Conservation (phyloP, 2,888 invertebrate species). For the Lepas anatifera region DNA sequence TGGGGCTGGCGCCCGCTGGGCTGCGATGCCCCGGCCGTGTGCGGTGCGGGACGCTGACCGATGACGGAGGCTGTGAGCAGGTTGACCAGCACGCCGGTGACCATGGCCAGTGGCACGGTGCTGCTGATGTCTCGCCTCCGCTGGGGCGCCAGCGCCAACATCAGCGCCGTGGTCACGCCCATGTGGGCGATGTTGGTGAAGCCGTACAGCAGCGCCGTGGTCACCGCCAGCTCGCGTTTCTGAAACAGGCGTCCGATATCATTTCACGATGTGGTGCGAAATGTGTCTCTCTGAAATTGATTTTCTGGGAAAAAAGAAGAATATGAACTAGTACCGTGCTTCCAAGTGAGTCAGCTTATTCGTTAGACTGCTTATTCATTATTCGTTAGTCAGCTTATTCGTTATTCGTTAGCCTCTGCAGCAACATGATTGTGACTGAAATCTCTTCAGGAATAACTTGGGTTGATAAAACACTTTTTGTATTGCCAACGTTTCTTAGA, state of each 20-base stretch:
- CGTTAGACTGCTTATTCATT: too few relatives aligned
- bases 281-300: too few relatives aligned
- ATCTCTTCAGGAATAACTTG: too few relatives aligned
- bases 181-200: not conserved
- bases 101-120: not conserved
- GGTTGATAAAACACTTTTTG: not conserved
- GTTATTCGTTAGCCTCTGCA: too few relatives aligned
- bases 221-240: not conserved
- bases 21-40: too few relatives aligned
- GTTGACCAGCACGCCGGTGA: not conserved
- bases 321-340: too few relatives aligned
- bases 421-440: too few relatives aligned
- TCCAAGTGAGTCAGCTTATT: too few relatives aligned
- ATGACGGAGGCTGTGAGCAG: not conserved
- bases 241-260: not conserved
- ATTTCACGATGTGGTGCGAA: too few relatives aligned
- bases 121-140: not conserved
- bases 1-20: too few relatives aligned
- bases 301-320: not conserved
- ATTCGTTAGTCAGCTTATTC: too few relatives aligned
- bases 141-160: not conserved
- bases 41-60: too few relatives aligned
- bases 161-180: not conserved
- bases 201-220: not conserved
- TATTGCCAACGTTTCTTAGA: not conserved